Percentiles rank a stretch among this genome's conserved stretches.
Evolutionary conservation across 2,797 vertebrate genomes (phyloP).

Genomic region (Poecilia picta): DNA sequence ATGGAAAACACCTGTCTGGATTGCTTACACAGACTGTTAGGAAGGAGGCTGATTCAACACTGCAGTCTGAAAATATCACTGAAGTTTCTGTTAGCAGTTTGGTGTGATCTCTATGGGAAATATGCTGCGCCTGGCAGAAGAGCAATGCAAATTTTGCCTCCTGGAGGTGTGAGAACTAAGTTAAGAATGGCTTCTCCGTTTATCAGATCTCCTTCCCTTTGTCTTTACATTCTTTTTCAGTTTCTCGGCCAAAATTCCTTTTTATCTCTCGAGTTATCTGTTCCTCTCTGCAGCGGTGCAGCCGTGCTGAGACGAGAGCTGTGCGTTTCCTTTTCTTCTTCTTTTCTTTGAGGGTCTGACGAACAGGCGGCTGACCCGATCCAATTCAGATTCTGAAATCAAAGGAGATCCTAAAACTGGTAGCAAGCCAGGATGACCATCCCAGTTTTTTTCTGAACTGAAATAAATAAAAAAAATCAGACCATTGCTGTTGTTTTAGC

Average conservation of each 20-base stretch:
- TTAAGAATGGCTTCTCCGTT: background rate
- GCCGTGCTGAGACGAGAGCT: constrained; percentile 42
- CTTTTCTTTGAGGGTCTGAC: constrained; percentile 50
- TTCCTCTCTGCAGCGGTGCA: constrained; percentile 27
- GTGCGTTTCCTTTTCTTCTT: constrained; percentile 25
- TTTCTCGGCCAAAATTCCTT: constrained; percentile 20
- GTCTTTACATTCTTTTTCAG: background rate
- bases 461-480: constrained; percentile 4
- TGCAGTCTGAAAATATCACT: constrained; percentile 26
- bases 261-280: constrained; percentile 41
- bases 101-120: constrained; percentile 2
- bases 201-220: constrained; percentile 3
- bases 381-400: constrained; percentile 41
- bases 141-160: constrained; percentile 32
- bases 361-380: constrained; percentile 19
- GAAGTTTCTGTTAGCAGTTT: background rate
- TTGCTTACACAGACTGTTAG: constrained; percentile 27
- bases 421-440: constrained; percentile 44
- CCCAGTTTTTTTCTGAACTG: constrained; percentile 21
- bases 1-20: constrained; percentile 63
- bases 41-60: constrained; percentile 20
- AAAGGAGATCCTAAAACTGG: constrained; percentile 35
- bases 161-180: constrained; percentile 12
- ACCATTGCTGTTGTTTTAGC: constrained; percentile 65
- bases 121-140: constrained; percentile 2